A percentile compares a stretch with the other conserved stretches of the same genome.
Conservation (phyloP, 2,113 vertebrate species). For the Tonatia bakeri region DNA sequence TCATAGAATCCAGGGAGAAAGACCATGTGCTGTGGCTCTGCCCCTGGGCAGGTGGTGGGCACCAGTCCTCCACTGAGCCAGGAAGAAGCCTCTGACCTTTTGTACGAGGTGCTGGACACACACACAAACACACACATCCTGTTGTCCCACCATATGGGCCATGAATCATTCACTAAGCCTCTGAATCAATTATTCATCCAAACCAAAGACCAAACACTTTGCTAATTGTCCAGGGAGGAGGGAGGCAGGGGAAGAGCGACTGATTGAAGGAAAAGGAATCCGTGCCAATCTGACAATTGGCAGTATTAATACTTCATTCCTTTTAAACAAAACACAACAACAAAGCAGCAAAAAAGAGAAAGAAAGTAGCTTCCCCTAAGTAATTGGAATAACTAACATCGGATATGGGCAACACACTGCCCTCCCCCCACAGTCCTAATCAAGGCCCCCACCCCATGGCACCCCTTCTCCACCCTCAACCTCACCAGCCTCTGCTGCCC, state of each 20-base stretch:
- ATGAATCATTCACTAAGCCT: constrained; percentile 88
- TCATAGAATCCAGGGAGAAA: not conserved
- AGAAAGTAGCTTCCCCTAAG: not conserved
- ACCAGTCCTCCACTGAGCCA: fast-evolving
- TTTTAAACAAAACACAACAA: constrained; percentile 35
- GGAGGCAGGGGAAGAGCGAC: not conserved
- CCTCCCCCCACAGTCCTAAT: not conserved
- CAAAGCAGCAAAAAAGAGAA: not conserved
- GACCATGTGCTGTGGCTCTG: fast-evolving
- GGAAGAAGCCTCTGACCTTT: constrained; percentile 17
- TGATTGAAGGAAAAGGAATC: constrained; percentile 40
- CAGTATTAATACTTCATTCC: constrained; percentile 28
- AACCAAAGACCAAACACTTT: constrained; percentile 86
- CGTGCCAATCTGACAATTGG: constrained; percentile 14
- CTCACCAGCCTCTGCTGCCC: not conserved
- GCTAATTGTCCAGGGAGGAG: constrained; percentile 82
- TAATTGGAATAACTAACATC: not conserved
- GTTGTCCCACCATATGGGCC: constrained; percentile 83
- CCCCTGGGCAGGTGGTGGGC: not conserved
- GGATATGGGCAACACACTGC: not conserved
- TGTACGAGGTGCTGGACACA: not conserved
- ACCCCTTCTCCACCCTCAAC: not conserved
- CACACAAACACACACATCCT: constrained; percentile 6
- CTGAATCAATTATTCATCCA: constrained; percentile 90
- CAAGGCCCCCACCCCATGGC: not conserved